These are phyloP conservation scores for Agriopis leucophaearia DNA, from an alignment of 2,888 invertebrate species.

Conservation along the genomic window DNA sequence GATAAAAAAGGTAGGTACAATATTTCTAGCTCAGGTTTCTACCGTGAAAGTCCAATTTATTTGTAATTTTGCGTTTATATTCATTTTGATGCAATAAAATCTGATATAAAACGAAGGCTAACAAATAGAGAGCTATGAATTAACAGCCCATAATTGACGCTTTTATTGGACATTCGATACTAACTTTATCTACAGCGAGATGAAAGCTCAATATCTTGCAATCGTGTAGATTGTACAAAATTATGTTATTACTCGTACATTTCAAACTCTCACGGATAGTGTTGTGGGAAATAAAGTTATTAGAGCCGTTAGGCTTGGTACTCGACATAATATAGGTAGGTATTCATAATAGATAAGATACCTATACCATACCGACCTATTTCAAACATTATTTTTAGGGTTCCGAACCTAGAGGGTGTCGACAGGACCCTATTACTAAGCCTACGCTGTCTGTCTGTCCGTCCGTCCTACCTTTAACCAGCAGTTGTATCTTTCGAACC, in stretches of 20 bases:
- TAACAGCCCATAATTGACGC: slow-evolving; percentile 46
- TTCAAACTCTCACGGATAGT: slow-evolving; percentile 23
- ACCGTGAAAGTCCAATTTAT: slow-evolving; percentile 20
- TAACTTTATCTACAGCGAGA: slow-evolving; percentile 39
- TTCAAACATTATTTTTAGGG: too few relatives aligned
- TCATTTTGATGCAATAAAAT: slow-evolving; percentile 33
- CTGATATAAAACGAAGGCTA: slow-evolving; percentile 29
- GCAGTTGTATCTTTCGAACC: too few relatives aligned
- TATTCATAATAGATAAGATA: background rate
- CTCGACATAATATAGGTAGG: background rate
- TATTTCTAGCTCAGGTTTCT: too few relatives aligned
- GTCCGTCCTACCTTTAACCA: too few relatives aligned
- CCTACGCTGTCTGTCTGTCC: too few relatives aligned
- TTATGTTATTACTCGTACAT: slow-evolving; percentile 32
- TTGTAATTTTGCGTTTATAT: slow-evolving; percentile 15
- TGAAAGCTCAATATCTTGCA: slow-evolving; percentile 41
- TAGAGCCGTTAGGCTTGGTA: background rate
- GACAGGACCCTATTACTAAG: too few relatives aligned
- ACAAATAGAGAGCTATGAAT: slow-evolving; percentile 42
- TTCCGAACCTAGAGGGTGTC: too few relatives aligned
- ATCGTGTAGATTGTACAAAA: slow-evolving; percentile 33
- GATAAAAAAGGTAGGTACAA: too few relatives aligned
- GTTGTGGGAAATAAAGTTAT: slow-evolving; percentile 11
- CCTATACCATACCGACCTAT: too few relatives aligned
- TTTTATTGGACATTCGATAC: slow-evolving; percentile 45